Evolutionary conservation across 2,888 invertebrate species (phyloP), one percentile per base, ranked within the genome.

Genomic region (Empis stercorea): DNA sequence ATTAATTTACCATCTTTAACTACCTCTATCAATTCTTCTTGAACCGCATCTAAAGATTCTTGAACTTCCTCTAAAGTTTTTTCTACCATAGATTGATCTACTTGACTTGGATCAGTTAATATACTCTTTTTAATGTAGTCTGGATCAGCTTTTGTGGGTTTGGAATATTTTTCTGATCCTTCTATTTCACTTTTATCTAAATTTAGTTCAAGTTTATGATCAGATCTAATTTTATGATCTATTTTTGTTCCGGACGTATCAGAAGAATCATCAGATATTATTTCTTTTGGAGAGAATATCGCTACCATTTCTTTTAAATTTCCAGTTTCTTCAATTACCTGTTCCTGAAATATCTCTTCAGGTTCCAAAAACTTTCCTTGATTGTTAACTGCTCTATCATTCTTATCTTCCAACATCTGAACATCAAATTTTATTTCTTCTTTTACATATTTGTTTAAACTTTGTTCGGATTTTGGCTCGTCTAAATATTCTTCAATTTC

Each of bases 51-150:
- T 49, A 82, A 65, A 16, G 81, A 80, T 59, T 82, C 79, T 59
- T 82, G 78, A 39, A 80, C 79, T 71, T 84, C 82, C 57, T 80
- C 79, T 44, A 83, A 76, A 54, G 83, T 78, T 69, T 80, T 79
- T 62, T 80, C 79, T 48, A 80, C 76, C 60, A 78, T 71, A 60
- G 72, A 72, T 57, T 75, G 71, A 65, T 76, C 74, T 43, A 72
- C 58, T 48, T 58, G 72, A 71, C 57, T 73, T 70, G 62, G 70
- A 61, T 52, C 50, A 10, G 44, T 69, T 48, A 69, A 66, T 32
- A 61, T 63, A 20, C 20, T 20, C 5, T 20, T 20, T 20, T 27
- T 27, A 7, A 9, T 27, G 7, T 27, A 27, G 2, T 62, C 61
- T 27, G 49, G 51, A 7, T 51, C 14, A 10, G 40, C 37, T 45